phyloP scores from a whole-genome alignment of 2,797 vertebrate genomes.

The Hippocampus kuda region DNA sequence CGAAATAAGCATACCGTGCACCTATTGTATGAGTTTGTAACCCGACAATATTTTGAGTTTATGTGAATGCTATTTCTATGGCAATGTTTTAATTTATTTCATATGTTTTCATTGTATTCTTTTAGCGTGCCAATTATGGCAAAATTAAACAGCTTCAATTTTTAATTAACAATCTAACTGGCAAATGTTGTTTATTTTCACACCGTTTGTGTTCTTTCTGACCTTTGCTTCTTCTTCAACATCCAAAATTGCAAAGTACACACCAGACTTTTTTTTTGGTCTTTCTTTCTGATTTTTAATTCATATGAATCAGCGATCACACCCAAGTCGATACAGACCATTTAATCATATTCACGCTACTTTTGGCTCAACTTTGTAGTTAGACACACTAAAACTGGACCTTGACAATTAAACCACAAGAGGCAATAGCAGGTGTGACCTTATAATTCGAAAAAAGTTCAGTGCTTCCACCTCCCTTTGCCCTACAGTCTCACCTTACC shows the following conservation, averaged over 20 bases:
- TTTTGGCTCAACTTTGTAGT: constrained; percentile 3
- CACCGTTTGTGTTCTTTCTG: background rate
- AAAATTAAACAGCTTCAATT: constrained; percentile 2
- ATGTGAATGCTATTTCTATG: background rate
- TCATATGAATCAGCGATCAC: background rate
- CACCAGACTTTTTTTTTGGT: background rate
- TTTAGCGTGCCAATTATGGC: background rate
- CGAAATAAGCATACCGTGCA: background rate
- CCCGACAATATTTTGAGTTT: background rate
- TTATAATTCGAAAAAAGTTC: constrained; percentile 27
- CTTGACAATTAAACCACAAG: background rate
- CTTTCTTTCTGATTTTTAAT: background rate
- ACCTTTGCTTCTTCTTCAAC: background rate
- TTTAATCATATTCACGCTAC: constrained; percentile 1
- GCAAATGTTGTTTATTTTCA: background rate
- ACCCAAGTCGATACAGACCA: background rate
- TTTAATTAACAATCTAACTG: constrained; percentile 7
- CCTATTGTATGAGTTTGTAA: background rate
- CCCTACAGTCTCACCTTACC: background rate
- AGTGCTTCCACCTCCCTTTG: constrained; percentile 12
- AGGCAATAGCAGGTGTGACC: constrained; percentile 12
- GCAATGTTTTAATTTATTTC: no score
- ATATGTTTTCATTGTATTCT: background rate
- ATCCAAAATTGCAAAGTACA: background rate
- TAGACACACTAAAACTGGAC: constrained; percentile 5